These are phyloP conservation scores for Brachycybe producta DNA, from an alignment of 2,888 invertebrate genomes.

Conservation along the genomic window DNA sequence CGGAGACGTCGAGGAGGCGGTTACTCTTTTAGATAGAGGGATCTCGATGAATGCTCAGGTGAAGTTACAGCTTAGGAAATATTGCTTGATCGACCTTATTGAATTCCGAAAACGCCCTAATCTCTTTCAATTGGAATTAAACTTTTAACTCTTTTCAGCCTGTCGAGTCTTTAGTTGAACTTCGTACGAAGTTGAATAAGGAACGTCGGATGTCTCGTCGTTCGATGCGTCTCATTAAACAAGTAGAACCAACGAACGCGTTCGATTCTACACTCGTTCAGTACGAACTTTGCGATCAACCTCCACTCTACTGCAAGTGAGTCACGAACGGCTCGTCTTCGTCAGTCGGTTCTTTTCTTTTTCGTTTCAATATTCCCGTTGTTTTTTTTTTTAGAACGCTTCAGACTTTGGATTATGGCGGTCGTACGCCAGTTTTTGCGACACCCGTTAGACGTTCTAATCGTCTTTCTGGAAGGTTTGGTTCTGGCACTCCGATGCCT, in stretches of 20 bases:
- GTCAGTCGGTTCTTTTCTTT: background rate
- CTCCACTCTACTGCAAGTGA: background rate
- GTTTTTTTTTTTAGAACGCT: background rate
- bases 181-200: background rate
- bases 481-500: background rate
- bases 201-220: background rate
- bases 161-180: background rate
- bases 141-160: background rate
- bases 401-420: background rate
- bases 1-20: background rate
- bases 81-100: background rate
- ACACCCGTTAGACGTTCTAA: slow-evolving; percentile 6
- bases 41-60: background rate
- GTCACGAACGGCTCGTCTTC: background rate
- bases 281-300: background rate
- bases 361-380: background rate
- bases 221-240: background rate
- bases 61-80: background rate
- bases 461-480: slow-evolving; percentile 4
- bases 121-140: too few species aligned
- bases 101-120: too few species aligned
- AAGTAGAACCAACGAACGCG: background rate
- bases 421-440: background rate
- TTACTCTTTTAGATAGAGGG: background rate
- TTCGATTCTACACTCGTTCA: background rate